Base-by-base conservation (phyloP, 2,113 vertebrate genomes). In the Cettia cetti region DNA sequence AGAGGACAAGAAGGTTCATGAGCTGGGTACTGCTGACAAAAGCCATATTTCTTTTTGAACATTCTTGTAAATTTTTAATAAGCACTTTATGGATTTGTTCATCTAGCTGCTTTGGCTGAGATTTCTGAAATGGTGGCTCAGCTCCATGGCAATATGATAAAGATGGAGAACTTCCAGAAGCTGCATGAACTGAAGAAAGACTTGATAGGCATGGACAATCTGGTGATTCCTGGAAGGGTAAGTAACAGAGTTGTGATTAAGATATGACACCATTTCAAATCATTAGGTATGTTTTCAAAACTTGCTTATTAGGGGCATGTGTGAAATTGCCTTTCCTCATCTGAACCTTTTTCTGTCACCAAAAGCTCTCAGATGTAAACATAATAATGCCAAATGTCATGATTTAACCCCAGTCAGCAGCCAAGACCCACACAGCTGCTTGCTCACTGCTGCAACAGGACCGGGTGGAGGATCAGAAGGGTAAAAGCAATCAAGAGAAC, bases 91-190 rank as follows among this genome's bases (percentile, higher is more conserved):
- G 42, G 23, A 39, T 92, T 89, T 90, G 37, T 84, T 86, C 49
- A 39, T 47, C 35, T 78, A 99, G 99, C 99, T 93, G 99, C 99
- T 57, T 96, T 99, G 95, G 99, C 99, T 11, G 99, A 99, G 71
- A 98, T 99, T 91, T 98, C 99, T 2, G 99, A 99, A 96, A 98
- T 99, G 97, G 99, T 98, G 93, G 98, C 98, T 12, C 99, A 99
- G 89, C 98, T 99, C 69, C 99, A 99, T 14, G 97, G 98, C 68
- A 98, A 98, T 47, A 98, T 99, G 97, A 98, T 99, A 97, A 99
- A 99, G 97, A 99, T 99, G 98, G 99, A 99, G 97, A 99, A 99
- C 92, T 99, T 99, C 97, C 99, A 99, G 98, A 99, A 99, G 92
- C 98, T 99, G 15, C 98, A 99, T 63, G 99, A 99, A 95, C 98